Conservation (phyloP, 2,797 vertebrate species). For the Chaetodon trifasciatus region DNA sequence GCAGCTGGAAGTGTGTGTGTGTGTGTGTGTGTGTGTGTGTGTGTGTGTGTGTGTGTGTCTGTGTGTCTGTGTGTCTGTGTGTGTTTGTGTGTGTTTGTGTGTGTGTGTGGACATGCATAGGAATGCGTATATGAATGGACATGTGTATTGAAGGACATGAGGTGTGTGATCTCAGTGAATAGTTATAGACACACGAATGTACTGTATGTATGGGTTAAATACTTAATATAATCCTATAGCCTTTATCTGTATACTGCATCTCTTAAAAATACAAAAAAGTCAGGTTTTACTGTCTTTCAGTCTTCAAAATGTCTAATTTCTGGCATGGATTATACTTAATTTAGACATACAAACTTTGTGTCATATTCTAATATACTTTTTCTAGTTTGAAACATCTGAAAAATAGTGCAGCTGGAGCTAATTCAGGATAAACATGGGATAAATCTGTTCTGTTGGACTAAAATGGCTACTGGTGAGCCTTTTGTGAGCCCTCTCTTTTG, state of each 20-base stretch:
- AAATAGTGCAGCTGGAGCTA: conserved; percentile 22
- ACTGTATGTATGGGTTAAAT: neutral
- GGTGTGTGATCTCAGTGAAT: conserved; percentile 12
- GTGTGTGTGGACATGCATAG: neutral
- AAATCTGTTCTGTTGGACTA: conserved; percentile 27
- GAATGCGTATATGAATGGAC: neutral
- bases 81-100: conserved; percentile 17
- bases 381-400: conserved; percentile 17
- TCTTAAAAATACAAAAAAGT: neutral
- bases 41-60: conserved; percentile 12
- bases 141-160: conserved; percentile 4
- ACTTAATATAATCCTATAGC: neutral
- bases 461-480: conserved; percentile 34
- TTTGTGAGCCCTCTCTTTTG: conserved; percentile 45
- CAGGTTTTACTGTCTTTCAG: neutral
- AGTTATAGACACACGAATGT: neutral
- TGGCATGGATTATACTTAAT: neutral
- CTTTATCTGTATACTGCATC: neutral
- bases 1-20: conserved; percentile 51
- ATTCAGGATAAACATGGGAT: conserved; percentile 30
- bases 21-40: conserved; percentile 12
- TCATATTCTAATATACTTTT: conserved; percentile 5
- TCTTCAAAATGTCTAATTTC: conserved; percentile 10
- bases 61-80: conserved; percentile 26
- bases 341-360: conserved; percentile 6